These are phyloP conservation scores for Patagioenas fasciata DNA, from an alignment of 2,113 vertebrate genomes.

Conservation along the genomic window DNA sequence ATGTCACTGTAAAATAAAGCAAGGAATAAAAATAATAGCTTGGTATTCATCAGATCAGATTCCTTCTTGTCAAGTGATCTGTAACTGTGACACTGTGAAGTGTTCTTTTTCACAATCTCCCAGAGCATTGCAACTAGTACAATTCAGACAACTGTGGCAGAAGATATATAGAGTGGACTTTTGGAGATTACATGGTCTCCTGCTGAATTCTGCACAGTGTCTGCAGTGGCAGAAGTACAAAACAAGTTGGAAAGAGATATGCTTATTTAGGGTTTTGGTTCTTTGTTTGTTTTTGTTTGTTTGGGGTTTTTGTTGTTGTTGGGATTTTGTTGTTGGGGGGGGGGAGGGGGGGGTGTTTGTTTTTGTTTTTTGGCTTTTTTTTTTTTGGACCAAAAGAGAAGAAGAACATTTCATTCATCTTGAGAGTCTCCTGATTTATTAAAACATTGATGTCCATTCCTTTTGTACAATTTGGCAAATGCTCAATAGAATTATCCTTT, in stretches of 20 bases:
- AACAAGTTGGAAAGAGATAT: slow-evolving; percentile 46
- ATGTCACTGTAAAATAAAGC: not conserved
- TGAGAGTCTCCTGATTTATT: slow-evolving; percentile 78
- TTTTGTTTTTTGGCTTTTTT: not conserved
- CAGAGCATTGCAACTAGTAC: not conserved
- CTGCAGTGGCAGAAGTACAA: slow-evolving; percentile 15
- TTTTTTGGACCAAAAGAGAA: slow-evolving; percentile 16
- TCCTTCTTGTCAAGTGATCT: not conserved
- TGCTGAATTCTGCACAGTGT: not conserved
- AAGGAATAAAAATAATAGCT: not conserved
- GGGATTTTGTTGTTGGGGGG: no score
- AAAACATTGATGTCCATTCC: slow-evolving; percentile 53
- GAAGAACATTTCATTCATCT: slow-evolving; percentile 68
- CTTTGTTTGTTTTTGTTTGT: no score
- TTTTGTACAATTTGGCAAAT: slow-evolving; percentile 75
- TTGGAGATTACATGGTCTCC: not conserved
- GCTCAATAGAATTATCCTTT: slow-evolving; percentile 64
- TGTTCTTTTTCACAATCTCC: not conserved
- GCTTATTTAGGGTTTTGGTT: not conserved
- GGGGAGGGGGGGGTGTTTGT: no score
- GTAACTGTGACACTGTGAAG: not conserved
- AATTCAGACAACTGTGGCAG: slow-evolving; percentile 3
- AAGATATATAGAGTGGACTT: slow-evolving; percentile 22
- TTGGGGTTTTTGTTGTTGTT: no score
- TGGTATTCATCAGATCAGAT: not conserved